A percentile compares a stretch with the other conserved stretches of the same genome.
phyloP scores from a whole-genome alignment of 2,113 vertebrate species.

The Chauna torquata region DNA sequence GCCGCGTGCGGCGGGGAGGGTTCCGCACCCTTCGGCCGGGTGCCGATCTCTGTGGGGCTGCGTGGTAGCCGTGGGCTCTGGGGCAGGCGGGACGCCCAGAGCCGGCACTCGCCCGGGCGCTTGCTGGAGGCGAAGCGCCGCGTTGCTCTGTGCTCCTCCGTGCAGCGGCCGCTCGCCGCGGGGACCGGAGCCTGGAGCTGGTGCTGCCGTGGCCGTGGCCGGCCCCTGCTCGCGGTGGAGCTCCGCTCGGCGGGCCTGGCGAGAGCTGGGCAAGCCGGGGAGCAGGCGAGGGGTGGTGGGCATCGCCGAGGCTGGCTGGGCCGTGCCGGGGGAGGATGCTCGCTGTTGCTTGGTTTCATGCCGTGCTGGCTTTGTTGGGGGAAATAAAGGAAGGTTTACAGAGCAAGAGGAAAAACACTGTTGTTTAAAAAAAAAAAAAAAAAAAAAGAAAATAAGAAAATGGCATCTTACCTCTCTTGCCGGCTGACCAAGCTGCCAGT shows the following conservation, averaged over 20 bases:
- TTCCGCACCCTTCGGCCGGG: background rate
- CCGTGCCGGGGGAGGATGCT: background rate
- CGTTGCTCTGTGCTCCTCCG: background rate
- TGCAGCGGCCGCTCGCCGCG: too few relatives aligned
- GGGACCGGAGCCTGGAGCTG: background rate
- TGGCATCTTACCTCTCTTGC: background rate
- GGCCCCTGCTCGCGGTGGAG: too few relatives aligned
- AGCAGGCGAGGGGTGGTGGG: background rate
- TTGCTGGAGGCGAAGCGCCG: background rate
- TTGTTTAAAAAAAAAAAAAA: background rate
- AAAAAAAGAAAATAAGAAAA: background rate
- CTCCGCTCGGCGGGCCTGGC: too few relatives aligned
- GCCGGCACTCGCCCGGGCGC: too few relatives aligned
- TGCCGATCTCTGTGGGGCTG: background rate
- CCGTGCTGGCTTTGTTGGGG: background rate
- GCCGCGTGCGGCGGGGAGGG: fast-evolving
- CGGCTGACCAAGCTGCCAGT: background rate
- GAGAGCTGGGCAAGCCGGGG: background rate
- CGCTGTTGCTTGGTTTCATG: too few relatives aligned
- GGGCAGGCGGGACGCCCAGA: too few relatives aligned
- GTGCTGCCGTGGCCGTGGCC: background rate
- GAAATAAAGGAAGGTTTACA: background rate
- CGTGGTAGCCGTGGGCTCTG: background rate
- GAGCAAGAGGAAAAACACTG: background rate
- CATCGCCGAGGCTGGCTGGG: background rate